Evolutionary conservation across 2,797 vertebrate species (phyloP).

Genomic region (Petrocephalus schoutedeni): DNA sequence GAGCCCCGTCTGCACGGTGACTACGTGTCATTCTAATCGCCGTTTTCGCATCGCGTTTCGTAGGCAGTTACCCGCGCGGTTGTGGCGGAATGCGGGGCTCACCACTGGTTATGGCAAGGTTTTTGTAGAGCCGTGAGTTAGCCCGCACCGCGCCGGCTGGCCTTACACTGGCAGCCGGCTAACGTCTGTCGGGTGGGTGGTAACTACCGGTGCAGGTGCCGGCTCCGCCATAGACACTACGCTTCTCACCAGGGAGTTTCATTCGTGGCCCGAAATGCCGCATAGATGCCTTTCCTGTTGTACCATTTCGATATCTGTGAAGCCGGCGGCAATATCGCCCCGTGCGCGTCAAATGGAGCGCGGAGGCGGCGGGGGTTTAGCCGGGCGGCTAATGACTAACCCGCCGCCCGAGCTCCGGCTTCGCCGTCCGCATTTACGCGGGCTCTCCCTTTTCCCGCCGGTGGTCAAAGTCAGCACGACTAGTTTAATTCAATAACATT

Average conservation of each 20-base stretch:
- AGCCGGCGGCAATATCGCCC: background rate
- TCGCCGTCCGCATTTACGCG: background rate
- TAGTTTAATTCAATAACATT: background rate
- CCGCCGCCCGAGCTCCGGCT: background rate
- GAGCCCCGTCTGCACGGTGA: constrained; percentile 61
- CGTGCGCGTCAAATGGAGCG: background rate
- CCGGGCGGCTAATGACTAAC: background rate
- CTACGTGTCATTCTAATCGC: background rate
- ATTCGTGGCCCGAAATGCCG: background rate
- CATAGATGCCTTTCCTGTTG: background rate
- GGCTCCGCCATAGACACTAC: background rate
- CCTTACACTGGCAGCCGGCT: background rate
- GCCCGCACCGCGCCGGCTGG: background rate
- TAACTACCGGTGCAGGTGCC: background rate
- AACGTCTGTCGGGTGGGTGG: background rate
- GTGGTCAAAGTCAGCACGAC: background rate
- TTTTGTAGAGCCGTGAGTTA: background rate
- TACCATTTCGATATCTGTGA: background rate
- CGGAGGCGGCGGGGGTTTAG: background rate
- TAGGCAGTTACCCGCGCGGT: background rate
- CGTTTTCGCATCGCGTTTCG: background rate
- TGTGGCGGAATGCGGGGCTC: background rate
- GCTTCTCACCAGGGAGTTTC: background rate
- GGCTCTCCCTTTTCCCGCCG: background rate
- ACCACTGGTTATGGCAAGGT: background rate